Evolutionary conservation across 2,888 invertebrate genomes (phyloP).

Genomic region (Pyralis farinalis): DNA sequence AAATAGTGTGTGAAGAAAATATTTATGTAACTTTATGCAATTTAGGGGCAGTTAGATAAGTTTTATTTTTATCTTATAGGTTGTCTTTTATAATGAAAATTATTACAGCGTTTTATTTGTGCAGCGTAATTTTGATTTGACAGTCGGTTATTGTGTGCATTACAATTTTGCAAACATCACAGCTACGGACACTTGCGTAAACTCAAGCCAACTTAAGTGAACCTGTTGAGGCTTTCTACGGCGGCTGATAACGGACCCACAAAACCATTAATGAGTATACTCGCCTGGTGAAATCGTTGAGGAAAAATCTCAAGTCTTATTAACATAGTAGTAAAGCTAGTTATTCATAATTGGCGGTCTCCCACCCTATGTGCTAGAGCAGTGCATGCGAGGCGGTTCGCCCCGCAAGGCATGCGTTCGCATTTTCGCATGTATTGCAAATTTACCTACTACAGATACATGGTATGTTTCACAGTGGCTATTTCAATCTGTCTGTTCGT

Average conservation of each 20-base stretch:
- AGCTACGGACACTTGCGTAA: conserved; percentile 16
- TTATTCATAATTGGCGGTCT: conserved; percentile 75
- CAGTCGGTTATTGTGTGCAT: no score
- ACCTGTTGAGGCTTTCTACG: conserved; percentile 49
- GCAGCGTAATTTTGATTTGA: conserved; percentile 12
- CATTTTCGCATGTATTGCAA: conserved; percentile 20
- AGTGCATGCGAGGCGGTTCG: conserved; percentile 45
- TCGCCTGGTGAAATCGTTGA: conserved; percentile 66
- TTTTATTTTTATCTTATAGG: no score
- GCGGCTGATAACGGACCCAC: conserved; percentile 58
- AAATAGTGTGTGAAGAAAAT: no score
- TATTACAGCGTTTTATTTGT: conserved; percentile 28
- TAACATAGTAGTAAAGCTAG: conserved; percentile 75
- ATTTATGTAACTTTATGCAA: no score
- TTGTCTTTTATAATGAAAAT: no score
- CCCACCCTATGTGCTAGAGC: conserved; percentile 41
- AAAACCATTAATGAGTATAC: conserved; percentile 70
- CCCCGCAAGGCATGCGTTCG: conserved; percentile 39
- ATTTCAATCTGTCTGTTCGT: no score
- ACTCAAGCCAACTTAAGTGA: conserved; percentile 10
- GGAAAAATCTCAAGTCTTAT: conserved; percentile 75
- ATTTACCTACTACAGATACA: no score
- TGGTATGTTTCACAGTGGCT: no score
- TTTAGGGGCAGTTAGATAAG: no score
- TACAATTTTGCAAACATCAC: conserved; percentile 15